Evolutionary conservation across 2,888 invertebrate species (phyloP).

Genomic region (Papilio protenor): DNA sequence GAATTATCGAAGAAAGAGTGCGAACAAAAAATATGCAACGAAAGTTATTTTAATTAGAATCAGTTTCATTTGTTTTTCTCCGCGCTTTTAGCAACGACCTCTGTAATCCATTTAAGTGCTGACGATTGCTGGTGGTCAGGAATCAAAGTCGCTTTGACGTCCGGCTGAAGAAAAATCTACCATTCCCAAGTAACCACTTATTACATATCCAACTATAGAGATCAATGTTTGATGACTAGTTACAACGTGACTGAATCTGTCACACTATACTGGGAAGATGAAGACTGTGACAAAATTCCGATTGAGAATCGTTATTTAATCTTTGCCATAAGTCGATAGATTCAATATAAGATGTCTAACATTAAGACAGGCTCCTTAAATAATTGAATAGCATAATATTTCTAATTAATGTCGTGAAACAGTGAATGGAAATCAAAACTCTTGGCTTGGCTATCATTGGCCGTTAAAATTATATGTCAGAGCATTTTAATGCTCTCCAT

Average conservation of each 20-base stretch:
- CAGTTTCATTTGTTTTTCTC: background rate
- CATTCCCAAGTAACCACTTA: too few relatives aligned
- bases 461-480: slow-evolving; percentile 10
- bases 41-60: background rate
- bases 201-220: too few relatives aligned
- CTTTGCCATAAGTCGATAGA: background rate
- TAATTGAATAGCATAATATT: background rate
- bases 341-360: background rate
- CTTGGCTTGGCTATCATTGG: background rate
- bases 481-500: slow-evolving; percentile 29
- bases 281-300: background rate
- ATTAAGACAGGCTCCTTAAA: background rate
- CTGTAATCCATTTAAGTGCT: too few relatives aligned
- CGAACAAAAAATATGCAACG: background rate
- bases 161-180: too few relatives aligned
- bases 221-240: background rate
- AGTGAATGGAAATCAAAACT: background rate
- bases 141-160: too few relatives aligned
- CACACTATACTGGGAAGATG: background rate
- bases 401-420: background rate
- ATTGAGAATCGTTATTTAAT: background rate
- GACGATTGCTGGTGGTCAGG: too few relatives aligned
- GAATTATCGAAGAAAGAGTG: background rate
- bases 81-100: background rate
- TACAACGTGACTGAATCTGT: background rate